Conservation (phyloP, 2,888 invertebrate species). For the Volucella zonaria region DNA sequence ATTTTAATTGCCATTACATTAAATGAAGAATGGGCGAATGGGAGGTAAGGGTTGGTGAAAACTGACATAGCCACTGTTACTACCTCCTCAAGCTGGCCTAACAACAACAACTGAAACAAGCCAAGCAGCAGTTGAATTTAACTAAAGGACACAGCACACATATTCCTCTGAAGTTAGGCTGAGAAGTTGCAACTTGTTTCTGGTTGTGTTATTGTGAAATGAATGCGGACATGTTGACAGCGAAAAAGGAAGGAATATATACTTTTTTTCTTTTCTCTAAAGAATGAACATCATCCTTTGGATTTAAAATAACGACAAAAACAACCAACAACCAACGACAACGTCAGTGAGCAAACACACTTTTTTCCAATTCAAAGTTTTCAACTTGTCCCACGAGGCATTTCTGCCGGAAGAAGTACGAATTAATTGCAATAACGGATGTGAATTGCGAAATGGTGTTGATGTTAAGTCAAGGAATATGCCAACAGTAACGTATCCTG, state of each 20-base stretch:
- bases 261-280: constrained; percentile 19
- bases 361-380: constrained; percentile 62
- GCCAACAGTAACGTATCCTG: constrained; percentile 42
- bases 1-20: constrained; percentile 68
- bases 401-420: constrained; percentile 62
- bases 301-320: not conserved
- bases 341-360: not conserved
- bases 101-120: not conserved
- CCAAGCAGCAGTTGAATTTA: constrained; percentile 48
- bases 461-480: constrained; percentile 50
- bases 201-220: constrained; percentile 42
- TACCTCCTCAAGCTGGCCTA: constrained; percentile 8
- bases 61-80: constrained; percentile 13
- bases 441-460: constrained; percentile 72
- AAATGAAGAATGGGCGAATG: not conserved
- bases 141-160: constrained; percentile 52
- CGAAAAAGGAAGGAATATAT: constrained; percentile 25
- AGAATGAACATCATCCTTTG: constrained; percentile 24
- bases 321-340: constrained; percentile 13
- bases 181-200: constrained; percentile 36
- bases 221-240: constrained; percentile 68
- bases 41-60: not conserved
- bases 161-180: constrained; percentile 3
- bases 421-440: constrained; percentile 74
- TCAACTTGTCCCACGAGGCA: constrained; percentile 53